These are phyloP conservation scores for Paradisaea rubra DNA, from an alignment of 2,113 vertebrate species.

Conservation along the genomic window DNA sequence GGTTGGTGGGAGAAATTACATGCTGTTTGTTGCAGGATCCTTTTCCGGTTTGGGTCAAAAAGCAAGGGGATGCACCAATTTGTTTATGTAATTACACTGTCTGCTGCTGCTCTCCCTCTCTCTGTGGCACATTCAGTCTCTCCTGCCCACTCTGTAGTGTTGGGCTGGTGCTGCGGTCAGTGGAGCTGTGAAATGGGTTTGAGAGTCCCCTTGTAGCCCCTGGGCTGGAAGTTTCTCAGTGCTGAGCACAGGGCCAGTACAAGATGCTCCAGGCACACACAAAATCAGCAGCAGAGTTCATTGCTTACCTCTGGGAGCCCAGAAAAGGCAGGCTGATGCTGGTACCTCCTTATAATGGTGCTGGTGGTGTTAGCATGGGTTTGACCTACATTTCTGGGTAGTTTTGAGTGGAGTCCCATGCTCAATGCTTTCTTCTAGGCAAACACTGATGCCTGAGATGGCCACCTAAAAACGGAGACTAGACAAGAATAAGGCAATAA, in stretches of 20 bases:
- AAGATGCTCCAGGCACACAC: neutral
- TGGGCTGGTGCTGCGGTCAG: neutral
- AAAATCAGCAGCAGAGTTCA: neutral
- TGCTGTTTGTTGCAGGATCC: neutral
- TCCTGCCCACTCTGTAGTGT: neutral
- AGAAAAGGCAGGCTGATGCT: neutral
- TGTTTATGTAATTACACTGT: neutral
- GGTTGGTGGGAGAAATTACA: neutral
- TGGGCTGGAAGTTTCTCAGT: neutral
- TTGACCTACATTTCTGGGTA: neutral
- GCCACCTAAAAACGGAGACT: too few relatives aligned
- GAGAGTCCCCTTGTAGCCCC: neutral
- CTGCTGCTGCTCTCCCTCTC: neutral
- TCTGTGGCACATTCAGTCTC: neutral
- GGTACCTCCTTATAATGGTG: neutral
- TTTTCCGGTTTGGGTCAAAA: neutral
- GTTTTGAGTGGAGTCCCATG: neutral
- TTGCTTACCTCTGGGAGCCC: neutral
- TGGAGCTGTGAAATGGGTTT: neutral
- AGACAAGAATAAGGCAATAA: too few relatives aligned
- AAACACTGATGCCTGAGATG: neutral
- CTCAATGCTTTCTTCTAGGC: neutral
- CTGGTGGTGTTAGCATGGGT: neutral
- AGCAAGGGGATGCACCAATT: neutral
- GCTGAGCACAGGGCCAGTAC: accelerated